Evolutionary conservation across 2,113 vertebrate genomes (phyloP).

Genomic region (Microtus montanus): DNA sequence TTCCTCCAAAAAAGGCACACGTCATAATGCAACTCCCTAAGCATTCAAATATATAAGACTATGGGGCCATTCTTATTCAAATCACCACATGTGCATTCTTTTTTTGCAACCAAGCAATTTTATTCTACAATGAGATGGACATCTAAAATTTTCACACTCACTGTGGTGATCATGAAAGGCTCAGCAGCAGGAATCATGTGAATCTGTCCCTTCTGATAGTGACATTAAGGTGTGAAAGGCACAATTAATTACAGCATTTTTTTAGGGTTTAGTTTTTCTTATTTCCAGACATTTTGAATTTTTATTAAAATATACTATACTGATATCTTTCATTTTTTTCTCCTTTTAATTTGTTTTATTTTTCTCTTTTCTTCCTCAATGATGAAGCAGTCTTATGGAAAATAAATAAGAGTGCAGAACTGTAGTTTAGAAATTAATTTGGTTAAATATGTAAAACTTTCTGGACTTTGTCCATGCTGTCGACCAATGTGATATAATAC

Average conservation of each 20-base stretch:
- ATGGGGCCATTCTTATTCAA: neutral
- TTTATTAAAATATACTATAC: neutral
- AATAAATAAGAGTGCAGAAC: neutral
- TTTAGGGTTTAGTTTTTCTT: neutral
- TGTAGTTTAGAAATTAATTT: neutral
- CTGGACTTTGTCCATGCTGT: neutral
- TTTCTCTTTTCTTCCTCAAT: neutral
- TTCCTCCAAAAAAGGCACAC: neutral
- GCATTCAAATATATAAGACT: neutral
- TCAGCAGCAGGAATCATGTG: neutral
- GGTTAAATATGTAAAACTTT: neutral
- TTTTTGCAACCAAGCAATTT: neutral
- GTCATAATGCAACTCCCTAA: neutral
- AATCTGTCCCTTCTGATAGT: neutral
- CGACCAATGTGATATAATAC: neutral
- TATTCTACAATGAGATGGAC: neutral
- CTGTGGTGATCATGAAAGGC: neutral
- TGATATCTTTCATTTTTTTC: neutral
- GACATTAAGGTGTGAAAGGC: neutral
- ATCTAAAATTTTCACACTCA: neutral
- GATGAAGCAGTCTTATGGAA: neutral
- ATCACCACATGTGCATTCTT: neutral
- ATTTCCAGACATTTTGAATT: neutral
- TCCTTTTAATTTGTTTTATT: neutral
- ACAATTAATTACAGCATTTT: neutral